Evolutionary conservation across 2,888 invertebrate species (phyloP).

Genomic region (Caenorhabditis becei): DNA sequence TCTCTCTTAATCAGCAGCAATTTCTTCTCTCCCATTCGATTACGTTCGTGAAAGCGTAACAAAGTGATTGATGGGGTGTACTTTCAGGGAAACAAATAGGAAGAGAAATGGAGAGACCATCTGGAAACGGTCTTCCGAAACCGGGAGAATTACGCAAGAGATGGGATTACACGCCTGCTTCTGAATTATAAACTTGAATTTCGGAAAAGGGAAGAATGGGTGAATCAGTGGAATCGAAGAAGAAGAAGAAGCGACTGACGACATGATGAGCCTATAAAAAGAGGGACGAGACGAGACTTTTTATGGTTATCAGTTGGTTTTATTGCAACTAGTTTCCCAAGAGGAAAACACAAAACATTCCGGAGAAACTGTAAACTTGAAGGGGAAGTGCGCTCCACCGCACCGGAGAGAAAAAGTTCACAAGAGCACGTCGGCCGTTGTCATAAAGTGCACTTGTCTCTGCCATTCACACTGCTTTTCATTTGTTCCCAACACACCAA

Average conservation of each 20-base stretch:
- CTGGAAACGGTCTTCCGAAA: constrained; percentile 27
- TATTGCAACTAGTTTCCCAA: constrained; percentile 33
- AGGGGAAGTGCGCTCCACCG: too few species aligned
- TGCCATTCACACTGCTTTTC: constrained; percentile 3
- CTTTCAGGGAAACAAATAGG: constrained; percentile 36
- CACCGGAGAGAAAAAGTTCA: too few species aligned
- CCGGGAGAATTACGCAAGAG: constrained; percentile 39
- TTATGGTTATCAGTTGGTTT: constrained; percentile 48
- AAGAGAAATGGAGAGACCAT: constrained; percentile 9
- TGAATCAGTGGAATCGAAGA: constrained; percentile 28
- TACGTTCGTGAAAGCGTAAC: constrained; percentile 58
- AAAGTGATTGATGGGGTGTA: constrained; percentile 52
- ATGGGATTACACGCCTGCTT: constrained; percentile 51
- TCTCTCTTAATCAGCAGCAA: constrained; percentile 6
- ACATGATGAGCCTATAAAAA: constrained; percentile 45
- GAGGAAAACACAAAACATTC: constrained; percentile 10
- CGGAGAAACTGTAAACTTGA: too few species aligned
- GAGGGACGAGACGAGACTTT: constrained; percentile 11
- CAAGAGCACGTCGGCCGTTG: too few species aligned
- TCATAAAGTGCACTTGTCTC: neutral
- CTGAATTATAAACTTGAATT: constrained; percentile 46
- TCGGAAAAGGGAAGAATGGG: constrained; percentile 16
- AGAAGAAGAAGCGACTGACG: neutral
- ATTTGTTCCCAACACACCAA: constrained; percentile 24
- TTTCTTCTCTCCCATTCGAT: constrained; percentile 28